Evolutionary conservation across 2,113 vertebrate genomes (phyloP).

Genomic region (Aldabrachelys gigantea): DNA sequence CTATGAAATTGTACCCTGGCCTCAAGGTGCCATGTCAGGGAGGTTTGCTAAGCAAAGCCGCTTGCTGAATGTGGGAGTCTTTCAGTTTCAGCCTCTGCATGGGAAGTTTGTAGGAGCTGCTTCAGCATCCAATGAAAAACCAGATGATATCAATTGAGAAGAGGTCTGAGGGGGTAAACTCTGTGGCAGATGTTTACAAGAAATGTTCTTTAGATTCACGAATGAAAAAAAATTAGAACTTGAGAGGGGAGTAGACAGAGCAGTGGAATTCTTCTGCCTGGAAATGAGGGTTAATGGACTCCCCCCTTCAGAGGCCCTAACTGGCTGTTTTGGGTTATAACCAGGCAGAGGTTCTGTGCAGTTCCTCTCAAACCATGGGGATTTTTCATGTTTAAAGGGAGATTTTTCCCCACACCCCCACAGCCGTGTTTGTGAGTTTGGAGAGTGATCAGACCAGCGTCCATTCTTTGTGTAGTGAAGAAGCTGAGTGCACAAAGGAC

Average conservation of each 20-base stretch:
- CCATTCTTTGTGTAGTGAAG: neutral
- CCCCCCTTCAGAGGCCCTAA: neutral
- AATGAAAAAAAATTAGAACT: neutral
- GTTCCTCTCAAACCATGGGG: neutral
- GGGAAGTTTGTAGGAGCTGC: conserved; percentile 1
- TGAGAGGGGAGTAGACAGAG: neutral
- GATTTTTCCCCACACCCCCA: neutral
- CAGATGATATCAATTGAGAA: neutral
- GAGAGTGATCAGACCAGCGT: neutral
- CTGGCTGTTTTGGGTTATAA: neutral
- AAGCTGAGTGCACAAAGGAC: neutral
- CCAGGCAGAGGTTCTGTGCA: neutral
- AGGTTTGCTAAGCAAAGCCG: conserved; percentile 5
- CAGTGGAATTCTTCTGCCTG: neutral
- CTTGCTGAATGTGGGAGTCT: neutral
- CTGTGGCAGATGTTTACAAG: neutral
- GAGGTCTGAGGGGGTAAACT: neutral
- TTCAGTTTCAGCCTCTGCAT: neutral
- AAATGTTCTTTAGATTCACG: conserved; percentile 8
- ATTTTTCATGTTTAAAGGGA: neutral
- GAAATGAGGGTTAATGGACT: neutral
- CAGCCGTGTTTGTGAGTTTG: neutral
- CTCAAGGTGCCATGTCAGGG: neutral
- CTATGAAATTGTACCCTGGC: neutral
- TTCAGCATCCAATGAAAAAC: neutral